Base-by-base conservation (phyloP, 2,797 vertebrate genomes). In the Catostomus latipinnis region DNA sequence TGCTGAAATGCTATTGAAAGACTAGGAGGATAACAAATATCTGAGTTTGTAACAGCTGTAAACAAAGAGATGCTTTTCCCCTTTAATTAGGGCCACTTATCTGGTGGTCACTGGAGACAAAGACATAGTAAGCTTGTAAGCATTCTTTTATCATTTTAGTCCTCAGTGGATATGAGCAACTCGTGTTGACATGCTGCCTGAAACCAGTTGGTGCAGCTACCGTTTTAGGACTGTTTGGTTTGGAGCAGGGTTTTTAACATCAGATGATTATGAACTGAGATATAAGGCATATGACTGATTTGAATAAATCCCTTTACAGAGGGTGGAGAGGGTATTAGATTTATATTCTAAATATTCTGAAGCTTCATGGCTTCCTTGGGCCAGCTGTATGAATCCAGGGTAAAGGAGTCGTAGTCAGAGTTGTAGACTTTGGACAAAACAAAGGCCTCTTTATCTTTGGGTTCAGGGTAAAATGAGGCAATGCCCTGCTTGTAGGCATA, bases 371-470 rank as follows among this genome's bases (percentile, higher is more conserved):
- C 96, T 1, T 93, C 86, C 1, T 93, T 80, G 0, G 98, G 98
- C 98, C 98, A 99, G 52, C n/a, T 86, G 89, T 99, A 99, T 7
- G 91, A 91, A 83, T 99, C 97, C 78, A 95, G 88, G 52, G 89
- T 88, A 89, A 99, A 99, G 0, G 96, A 97, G 85, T 99, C 96
- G 0, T 99, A 99, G 76, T 97, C 95, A 0, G 97, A 91, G 76
- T 93, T 98, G 91, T 99, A 99, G 87, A 98, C 69, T 22, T 95
- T 92, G 56, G 92, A 95, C 76, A 95, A 93, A 83, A 99, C 92
- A 83, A 99, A 98, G n/a, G 96, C 92, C 85, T 98, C 96, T 91
- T 99, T 99, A 93, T 99, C 97, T 89, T 96, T 92, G 5, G 98
- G 98, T 85, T 99, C 98, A 0, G 98, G 98, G 83, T 99, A 96